Evolutionary conservation across 2,888 invertebrate species (phyloP), one percentile per base, ranked within the genome.

Genomic region (Platycheirus rosarum): DNA sequence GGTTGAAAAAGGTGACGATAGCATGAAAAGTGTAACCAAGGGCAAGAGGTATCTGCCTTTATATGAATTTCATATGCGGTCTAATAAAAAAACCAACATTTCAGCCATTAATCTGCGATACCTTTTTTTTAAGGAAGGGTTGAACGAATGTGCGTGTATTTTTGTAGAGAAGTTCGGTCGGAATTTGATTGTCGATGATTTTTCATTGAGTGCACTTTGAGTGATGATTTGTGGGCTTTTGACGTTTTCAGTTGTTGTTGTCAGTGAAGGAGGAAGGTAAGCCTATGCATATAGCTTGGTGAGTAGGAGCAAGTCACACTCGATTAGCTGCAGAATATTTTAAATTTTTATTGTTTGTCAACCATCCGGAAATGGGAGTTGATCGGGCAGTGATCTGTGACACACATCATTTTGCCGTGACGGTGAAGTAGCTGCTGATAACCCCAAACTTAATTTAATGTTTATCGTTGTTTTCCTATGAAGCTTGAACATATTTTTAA

Each of bases 301-400:
- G 74, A 35, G 48, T 69, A 57, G 79, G 66, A 71, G 65, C 60
- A 51, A 44, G 80, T 80, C 76, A 80, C 66, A 76, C 70, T 80
- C 80, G 70, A 80, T 80, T 80, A 80, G 70, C 70, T 65, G 32
- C 35, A 51, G 70, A 37, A 60, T 75, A 20, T 65, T 32, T 75
- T 70, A 8, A 35, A n/a, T 65, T 75, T 79, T 80, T 76, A 76
- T 80, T 80, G 62, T 76, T 55, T 76, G 80, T 80, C 77, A 82
- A 68, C 82, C 82, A 73, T 77, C 82, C 82, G 82, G 82, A 82
- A 82, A 82, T 82, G 77, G 77, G 68, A 82, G 82, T 77, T 71
- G 63, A 82, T 77, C 77, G 48, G 49, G 68, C 82, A 77, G 44
- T 68, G 82, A 82, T 82, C 82, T 82, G 82, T 82, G 82, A 82